Evolutionary conservation across 1,140 invertebrate genomes (phyloP).

Genomic region (Brachionus koreanus): DNA sequence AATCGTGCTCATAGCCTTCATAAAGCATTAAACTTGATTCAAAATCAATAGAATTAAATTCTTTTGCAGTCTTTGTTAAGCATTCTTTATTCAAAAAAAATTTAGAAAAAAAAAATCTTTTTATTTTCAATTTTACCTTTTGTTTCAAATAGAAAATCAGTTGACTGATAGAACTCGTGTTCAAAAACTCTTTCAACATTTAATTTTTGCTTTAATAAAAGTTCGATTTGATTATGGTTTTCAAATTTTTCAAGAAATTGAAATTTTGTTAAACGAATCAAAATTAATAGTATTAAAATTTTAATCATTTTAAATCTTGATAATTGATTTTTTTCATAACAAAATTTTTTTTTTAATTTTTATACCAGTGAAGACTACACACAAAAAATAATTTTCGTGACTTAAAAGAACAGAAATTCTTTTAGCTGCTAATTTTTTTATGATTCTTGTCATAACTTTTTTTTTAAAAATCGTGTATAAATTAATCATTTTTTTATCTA

Average conservation of each 20-base stretch:
- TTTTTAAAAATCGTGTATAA: too few relatives aligned
- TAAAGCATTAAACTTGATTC: neutral
- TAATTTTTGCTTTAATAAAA: neutral
- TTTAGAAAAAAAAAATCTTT: neutral
- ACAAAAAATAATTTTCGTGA: too few relatives aligned
- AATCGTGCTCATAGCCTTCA: neutral
- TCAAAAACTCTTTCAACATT: neutral
- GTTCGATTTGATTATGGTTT: neutral
- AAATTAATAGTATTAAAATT: neutral
- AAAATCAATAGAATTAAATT: neutral
- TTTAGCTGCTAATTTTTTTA: too few relatives aligned
- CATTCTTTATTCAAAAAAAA: neutral
- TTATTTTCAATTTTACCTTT: neutral
- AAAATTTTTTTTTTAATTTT: too few relatives aligned
- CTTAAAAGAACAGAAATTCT: too few relatives aligned
- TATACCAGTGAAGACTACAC: too few relatives aligned
- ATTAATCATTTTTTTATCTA: too few relatives aligned
- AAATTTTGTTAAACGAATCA: neutral
- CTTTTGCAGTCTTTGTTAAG: neutral
- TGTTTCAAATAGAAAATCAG: neutral
- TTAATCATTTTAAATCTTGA: too few relatives aligned
- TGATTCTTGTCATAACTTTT: too few relatives aligned
- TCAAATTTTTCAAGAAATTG: neutral
- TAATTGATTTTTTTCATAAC: too few relatives aligned
- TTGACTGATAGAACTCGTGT: neutral